phyloP scores from a whole-genome alignment of 2,888 invertebrate genomes.

The Zele albiditarsus region DNA sequence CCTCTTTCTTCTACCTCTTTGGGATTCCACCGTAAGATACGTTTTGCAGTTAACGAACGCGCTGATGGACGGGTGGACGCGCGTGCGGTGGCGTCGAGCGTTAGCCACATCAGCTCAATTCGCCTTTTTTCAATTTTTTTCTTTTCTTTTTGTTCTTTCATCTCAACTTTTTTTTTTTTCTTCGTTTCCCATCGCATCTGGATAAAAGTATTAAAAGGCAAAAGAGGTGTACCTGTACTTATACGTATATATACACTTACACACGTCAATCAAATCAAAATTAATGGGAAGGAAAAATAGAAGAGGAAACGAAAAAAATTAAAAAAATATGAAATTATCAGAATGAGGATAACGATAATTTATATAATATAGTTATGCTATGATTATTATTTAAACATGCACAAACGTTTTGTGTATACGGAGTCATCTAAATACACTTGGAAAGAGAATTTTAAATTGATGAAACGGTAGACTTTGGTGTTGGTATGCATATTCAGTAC shows the following conservation, averaged over 20 bases:
- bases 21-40: conserved; percentile 66
- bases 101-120: conserved; percentile 44
- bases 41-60: conserved; percentile 68
- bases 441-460: background rate
- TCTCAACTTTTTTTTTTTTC: conserved; percentile 21
- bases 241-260: background rate
- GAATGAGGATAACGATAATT: background rate
- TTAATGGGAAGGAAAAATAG: background rate
- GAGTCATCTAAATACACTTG: background rate
- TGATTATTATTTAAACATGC: background rate
- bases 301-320: background rate
- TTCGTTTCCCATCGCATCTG: conserved; percentile 1
- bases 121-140: conserved; percentile 39
- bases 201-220: conserved; percentile 5
- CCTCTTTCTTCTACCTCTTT: conserved; percentile 47
- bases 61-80: conserved; percentile 54
- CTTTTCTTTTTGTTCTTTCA: conserved; percentile 24
- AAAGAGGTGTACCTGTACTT: conserved; percentile 9
- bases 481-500: conserved; percentile 65
- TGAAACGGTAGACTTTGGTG: background rate
- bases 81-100: conserved; percentile 40
- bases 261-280: conserved; percentile 6
- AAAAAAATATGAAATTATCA: background rate
- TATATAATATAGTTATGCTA: background rate
- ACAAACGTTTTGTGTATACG: conserved; percentile 54